Conservation (phyloP, 1,140 invertebrate genomes). For the Ylistrum balloti region DNA sequence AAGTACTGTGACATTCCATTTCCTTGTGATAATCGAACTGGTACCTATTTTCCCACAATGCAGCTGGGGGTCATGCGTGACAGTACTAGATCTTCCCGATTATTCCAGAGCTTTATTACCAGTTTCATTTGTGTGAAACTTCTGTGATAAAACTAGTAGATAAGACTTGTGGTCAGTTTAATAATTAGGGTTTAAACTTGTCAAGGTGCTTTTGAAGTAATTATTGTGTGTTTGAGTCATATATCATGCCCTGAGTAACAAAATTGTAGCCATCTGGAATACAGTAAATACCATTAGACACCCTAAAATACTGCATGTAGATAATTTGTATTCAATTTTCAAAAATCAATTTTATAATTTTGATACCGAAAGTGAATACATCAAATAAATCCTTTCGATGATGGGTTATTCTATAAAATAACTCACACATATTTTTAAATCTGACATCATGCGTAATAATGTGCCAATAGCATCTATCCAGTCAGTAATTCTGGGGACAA, state of each 20-base stretch:
- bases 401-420: too few relatives aligned
- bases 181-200: slow-evolving; percentile 35
- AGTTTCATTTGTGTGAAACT: not conserved
- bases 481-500: too few relatives aligned
- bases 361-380: too few relatives aligned
- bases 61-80: slow-evolving; percentile 21
- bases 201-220: slow-evolving; percentile 12
- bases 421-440: too few relatives aligned
- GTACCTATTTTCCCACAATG: slow-evolving; percentile 29
- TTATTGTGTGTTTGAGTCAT: not conserved
- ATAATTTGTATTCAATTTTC: too few relatives aligned
- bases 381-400: too few relatives aligned
- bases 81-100: slow-evolving; percentile 8
- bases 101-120: slow-evolving; percentile 13
- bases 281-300: not conserved
- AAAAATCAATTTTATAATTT: too few relatives aligned
- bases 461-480: too few relatives aligned
- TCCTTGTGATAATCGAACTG: not conserved
- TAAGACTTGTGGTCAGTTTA: slow-evolving; percentile 23
- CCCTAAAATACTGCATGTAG: too few relatives aligned
- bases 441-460: too few relatives aligned
- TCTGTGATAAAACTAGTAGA: not conserved
- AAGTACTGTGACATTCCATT: not conserved
- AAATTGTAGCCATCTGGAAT: not conserved
- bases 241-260: not conserved